Base-by-base conservation (phyloP, 2,797 vertebrate species). In the Phyllotis vaccarum region DNA sequence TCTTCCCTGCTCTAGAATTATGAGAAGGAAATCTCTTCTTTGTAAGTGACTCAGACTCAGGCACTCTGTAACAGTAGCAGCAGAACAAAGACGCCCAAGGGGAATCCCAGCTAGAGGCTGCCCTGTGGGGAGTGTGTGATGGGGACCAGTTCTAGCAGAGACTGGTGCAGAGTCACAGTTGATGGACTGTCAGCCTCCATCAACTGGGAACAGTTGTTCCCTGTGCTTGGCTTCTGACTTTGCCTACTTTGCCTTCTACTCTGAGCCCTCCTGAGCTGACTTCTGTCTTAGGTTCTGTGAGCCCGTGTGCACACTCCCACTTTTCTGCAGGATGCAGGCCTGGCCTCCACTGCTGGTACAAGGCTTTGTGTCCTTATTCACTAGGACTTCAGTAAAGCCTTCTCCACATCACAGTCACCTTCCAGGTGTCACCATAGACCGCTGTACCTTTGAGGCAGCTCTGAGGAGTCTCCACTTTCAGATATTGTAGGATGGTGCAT, bases 221-320 rank as follows among this genome's bases (percentile, higher is more conserved):
- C 29, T 22, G 37, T 7, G 34, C 34, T 64, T 86, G 46, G 22
- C 46, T 85, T 70, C 74, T 8, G 14, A 22, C 34, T 86, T 22
- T 31, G 40, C 75, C 56, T 46, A 34, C 13, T n/a, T 64, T 24
- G 22, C 31, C 11, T 2, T 6, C 14, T 66, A 22, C 11, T 64
- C 52, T 27, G 56, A 21, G 34, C 34, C 34, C 22, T 31, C 52
- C 16, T 22, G 24, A 56, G 37, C 6, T 14, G 56, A 43, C 31
- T 37, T 76, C 58, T 5, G 75, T 22, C 1, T 12, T 22, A 27
- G 52, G 17, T 21, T 16, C 49, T 56, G 34, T 11, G 22, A 16
- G 13, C n/a, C 46, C 79, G 54, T 9, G 1, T 0, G 8, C 21
- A 34, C 0, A 27, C 14, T 46, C 12, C 12, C 6, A 0, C n/a